These are phyloP conservation scores for Eupsittula cactorum DNA, from an alignment of 2,113 vertebrate species.

Conservation along the genomic window DNA sequence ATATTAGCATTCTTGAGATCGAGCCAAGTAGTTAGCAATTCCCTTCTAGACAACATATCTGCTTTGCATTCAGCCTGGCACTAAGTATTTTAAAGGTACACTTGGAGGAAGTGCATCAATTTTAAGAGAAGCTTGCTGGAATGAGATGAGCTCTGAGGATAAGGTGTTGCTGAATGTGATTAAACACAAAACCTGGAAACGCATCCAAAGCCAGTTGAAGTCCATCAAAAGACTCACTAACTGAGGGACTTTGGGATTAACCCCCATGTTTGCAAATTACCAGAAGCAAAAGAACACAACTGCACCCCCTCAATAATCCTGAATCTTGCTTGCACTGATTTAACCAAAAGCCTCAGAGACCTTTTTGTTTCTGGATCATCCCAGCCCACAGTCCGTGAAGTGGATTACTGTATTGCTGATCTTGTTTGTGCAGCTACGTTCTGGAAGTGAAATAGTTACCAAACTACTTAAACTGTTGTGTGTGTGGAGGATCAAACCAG, in stretches of 20 bases:
- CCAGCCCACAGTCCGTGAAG: not conserved
- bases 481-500: slow-evolving; percentile 54
- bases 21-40: not conserved
- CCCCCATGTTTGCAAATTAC: not conserved
- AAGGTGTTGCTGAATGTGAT: not conserved
- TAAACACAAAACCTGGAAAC: not conserved
- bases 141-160: not conserved
- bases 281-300: not conserved
- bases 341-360: not conserved
- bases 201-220: not conserved
- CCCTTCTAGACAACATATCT: not conserved
- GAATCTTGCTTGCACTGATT: not conserved
- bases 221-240: not conserved
- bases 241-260: not conserved
- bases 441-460: slow-evolving; percentile 69
- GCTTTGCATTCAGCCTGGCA: not conserved
- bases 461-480: slow-evolving; percentile 63
- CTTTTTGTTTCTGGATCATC: not conserved
- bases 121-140: not conserved
- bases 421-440: slow-evolving; percentile 3
- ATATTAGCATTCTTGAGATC: not conserved
- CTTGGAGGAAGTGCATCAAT: not conserved
- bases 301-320: not conserved
- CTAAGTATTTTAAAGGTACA: not conserved
- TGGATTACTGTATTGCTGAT: not conserved